Evolutionary conservation across 2,797 vertebrate species (phyloP), one percentile per base, ranked within the genome.

Genomic region (Acrossocheilus fasciatus): DNA sequence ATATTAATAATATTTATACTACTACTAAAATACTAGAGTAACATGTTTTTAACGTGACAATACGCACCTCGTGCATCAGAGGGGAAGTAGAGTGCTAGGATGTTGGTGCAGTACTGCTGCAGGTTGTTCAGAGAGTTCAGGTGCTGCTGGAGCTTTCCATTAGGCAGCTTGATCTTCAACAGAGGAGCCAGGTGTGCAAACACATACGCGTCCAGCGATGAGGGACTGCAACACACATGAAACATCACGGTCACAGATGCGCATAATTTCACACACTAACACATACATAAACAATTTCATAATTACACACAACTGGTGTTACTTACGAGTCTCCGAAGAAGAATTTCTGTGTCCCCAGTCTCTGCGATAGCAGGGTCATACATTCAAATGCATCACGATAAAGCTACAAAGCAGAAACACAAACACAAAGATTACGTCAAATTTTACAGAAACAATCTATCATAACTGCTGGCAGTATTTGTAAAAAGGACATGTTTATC

Each of bases 271-370:
- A 96, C 95, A 94, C 91, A 96, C 93, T 0, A 12, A 54, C 50
- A 39, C 74, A 85, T 23, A 43, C 69, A 81, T 14, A 30, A 4
- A 86, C 70, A 75, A 81, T 36, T 26, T 70, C 4, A 3, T 23
- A 50, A 23, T 23, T 12, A 41, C 79, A 50, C 50, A 36, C 17
- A 30, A 66, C 20, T 47, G 17, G 39, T 70, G 47, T 54, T 73
- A 93, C 95, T 93, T 94, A 99, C 98, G 97, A 97, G 85, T 99
- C 97, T 82, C 97, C 97, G 0, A 99, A 99, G 95, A 99, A 99
- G 94, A 98, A 99, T 87, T 96, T 98, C 84, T 97, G 96, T 36
- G 94, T 92, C 6, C 97, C 97, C 0, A 99, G 96, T 64, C 97
- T 94, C 45, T 98, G 98, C 1, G 98, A 98, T 5, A 99, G 95